Conservation (phyloP, 2,888 invertebrate genomes). For the Hypselothyrea guttata region DNA sequence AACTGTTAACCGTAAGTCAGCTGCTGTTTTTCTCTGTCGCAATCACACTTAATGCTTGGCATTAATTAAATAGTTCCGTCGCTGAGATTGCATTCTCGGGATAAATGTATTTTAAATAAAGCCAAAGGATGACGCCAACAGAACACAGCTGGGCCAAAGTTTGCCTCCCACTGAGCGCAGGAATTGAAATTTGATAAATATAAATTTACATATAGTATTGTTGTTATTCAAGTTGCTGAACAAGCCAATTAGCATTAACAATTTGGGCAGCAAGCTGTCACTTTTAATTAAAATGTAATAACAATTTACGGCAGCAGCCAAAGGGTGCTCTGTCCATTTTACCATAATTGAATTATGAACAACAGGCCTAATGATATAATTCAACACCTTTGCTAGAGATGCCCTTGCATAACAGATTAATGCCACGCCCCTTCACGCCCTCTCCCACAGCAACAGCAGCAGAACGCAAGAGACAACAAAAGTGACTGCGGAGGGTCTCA, state of each 20-base stretch:
- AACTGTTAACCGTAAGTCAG: slow-evolving; percentile 23
- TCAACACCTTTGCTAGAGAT: slow-evolving; percentile 42
- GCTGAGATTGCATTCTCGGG: no score
- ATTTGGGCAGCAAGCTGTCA: slow-evolving; percentile 44
- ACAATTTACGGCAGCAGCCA: slow-evolving; percentile 7
- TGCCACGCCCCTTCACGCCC: not conserved
- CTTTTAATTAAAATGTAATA: slow-evolving; percentile 62
- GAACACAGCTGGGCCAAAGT: no score
- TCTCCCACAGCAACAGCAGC: not conserved
- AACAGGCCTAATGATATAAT: slow-evolving; percentile 42
- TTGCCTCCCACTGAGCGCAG: no score
- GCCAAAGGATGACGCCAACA: no score
- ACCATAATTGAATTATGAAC: slow-evolving; percentile 49
- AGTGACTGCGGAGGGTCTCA: not conserved
- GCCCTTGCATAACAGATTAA: slow-evolving; percentile 12
- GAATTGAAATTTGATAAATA: no score
- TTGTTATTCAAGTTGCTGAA: slow-evolving; percentile 26
- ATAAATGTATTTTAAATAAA: no score
- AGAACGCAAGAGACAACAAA: not conserved
- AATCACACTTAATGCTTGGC: slow-evolving; percentile 51
- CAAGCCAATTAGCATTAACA: slow-evolving; percentile 44
- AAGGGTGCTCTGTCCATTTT: not conserved
- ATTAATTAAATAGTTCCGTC: slow-evolving; percentile 47
- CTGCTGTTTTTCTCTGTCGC: slow-evolving; percentile 11
- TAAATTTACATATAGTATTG: slow-evolving; percentile 5